phyloP scores from a whole-genome alignment of 2,888 invertebrate species.

The Rosalia funebris region DNA sequence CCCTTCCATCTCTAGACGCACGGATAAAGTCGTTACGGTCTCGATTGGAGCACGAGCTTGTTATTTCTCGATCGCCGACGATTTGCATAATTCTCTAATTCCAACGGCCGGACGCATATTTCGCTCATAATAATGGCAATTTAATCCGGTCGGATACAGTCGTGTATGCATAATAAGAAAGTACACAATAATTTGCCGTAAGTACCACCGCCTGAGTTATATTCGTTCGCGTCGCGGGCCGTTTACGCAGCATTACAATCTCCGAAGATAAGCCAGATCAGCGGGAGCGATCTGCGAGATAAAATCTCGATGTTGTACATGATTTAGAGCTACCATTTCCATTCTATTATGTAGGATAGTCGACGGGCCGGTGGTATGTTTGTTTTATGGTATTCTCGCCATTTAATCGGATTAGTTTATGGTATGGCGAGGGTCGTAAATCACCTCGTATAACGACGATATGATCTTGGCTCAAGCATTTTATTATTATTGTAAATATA shows the following conservation, averaged over 20 bases:
- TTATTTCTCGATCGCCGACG: neutral
- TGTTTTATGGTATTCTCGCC: slow-evolving; percentile 30
- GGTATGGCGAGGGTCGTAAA: slow-evolving; percentile 13
- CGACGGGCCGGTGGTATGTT: slow-evolving; percentile 27
- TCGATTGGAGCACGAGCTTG: neutral
- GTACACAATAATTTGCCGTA: slow-evolving; percentile 35
- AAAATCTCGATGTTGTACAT: slow-evolving; percentile 35
- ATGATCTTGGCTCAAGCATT: slow-evolving; percentile 10
- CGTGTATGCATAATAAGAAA: slow-evolving; percentile 31
- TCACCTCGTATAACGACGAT: slow-evolving; percentile 15
- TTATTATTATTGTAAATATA: slow-evolving; percentile 15
- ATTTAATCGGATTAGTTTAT: slow-evolving; percentile 34
- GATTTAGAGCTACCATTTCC: slow-evolving; percentile 40
- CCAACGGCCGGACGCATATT: slow-evolving; percentile 30
- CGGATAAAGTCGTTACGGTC: neutral
- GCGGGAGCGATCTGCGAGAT: slow-evolving; percentile 35
- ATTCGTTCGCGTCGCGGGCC: slow-evolving; percentile 24
- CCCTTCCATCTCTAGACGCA: neutral
- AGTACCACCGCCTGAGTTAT: slow-evolving; percentile 29
- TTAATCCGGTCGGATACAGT: slow-evolving; percentile 29
- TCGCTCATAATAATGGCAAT: slow-evolving; percentile 39
- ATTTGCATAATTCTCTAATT: slow-evolving; percentile 27
- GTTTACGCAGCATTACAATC: slow-evolving; percentile 27
- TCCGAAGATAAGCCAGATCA: slow-evolving; percentile 30
- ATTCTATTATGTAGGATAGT: slow-evolving; percentile 33